These are phyloP conservation scores for Eupithecia pulchellata DNA, from an alignment of 2,888 invertebrate species.

Conservation along the genomic window DNA sequence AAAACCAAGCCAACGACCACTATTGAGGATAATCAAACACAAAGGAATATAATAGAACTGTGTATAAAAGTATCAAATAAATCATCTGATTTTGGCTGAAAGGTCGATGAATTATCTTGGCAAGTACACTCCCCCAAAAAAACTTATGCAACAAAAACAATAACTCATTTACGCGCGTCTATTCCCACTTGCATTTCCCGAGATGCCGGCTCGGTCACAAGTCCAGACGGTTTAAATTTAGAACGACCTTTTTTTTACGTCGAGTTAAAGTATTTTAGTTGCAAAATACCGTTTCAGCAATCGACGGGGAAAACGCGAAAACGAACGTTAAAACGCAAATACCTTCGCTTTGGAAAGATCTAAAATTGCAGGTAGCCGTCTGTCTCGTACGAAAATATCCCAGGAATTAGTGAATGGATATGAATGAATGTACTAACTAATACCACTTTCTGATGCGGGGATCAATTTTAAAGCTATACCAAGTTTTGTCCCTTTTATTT, in stretches of 20 bases:
- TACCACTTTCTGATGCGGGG: slow-evolving; percentile 37
- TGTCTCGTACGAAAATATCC: slow-evolving; percentile 44
- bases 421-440: slow-evolving; percentile 44
- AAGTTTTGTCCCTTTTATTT: slow-evolving; percentile 25
- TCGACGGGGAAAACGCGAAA: slow-evolving; percentile 47
- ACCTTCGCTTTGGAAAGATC: slow-evolving; percentile 40
- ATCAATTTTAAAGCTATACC: slow-evolving; percentile 32
- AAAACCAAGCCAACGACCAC: slow-evolving; percentile 7
- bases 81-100: slow-evolving; percentile 26
- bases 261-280: slow-evolving; percentile 68
- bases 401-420: slow-evolving; percentile 47
- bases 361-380: slow-evolving; percentile 41
- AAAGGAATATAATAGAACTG: background rate
- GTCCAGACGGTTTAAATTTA: slow-evolving; percentile 68
- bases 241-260: slow-evolving; percentile 66
- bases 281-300: slow-evolving; percentile 67
- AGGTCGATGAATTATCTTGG: slow-evolving; percentile 29
- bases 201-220: slow-evolving; percentile 57
- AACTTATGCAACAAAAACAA: slow-evolving; percentile 54
- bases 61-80: slow-evolving; percentile 19
- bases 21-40: background rate
- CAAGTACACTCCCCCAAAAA: slow-evolving; percentile 43
- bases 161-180: slow-evolving; percentile 65
- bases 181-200: slow-evolving; percentile 57
- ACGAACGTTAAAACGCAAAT: slow-evolving; percentile 44